Evolutionary conservation across 2,888 invertebrate genomes (phyloP).

Genomic region (Arenicola marina): DNA sequence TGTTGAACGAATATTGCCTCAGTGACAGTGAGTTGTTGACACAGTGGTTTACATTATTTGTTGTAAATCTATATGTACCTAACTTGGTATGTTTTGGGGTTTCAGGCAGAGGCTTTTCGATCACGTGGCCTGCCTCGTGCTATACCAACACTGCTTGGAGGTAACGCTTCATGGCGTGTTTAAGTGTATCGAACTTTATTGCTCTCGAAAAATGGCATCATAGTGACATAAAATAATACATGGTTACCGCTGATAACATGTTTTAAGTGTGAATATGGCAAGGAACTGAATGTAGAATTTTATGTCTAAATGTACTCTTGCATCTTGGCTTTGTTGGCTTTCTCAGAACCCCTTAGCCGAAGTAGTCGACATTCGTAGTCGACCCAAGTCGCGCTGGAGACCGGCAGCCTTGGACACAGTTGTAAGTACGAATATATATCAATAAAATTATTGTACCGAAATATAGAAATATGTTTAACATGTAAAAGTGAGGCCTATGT

Average conservation of each 20-base stretch:
- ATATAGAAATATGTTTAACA: no score
- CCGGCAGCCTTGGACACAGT: conserved; percentile 95
- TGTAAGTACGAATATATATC: conserved; percentile 67
- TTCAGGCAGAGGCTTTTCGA: conserved; percentile 82
- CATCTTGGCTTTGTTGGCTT: neutral
- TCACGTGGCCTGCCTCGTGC: conserved; percentile 77
- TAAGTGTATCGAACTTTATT: neutral
- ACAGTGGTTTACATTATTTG: neutral
- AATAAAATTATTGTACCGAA: no score
- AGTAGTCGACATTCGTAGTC: conserved; percentile 68
- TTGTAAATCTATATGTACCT: neutral
- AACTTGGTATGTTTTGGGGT: neutral
- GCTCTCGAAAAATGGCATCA: no score
- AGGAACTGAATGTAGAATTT: no score
- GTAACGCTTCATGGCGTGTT: conserved; percentile 36
- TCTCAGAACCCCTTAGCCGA: conserved; percentile 54
- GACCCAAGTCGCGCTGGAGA: conserved; percentile 94
- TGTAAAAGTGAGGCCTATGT: no score
- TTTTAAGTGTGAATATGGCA: no score
- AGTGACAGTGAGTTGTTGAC: no score
- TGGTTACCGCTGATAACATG: no score
- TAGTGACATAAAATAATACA: no score
- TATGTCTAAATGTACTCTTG: no score
- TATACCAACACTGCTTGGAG: conserved; percentile 77
- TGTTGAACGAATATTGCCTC: no score